Percentiles rank a stretch among this genome's conserved stretches.
These are phyloP conservation scores for Takifugu rubripes DNA, from an alignment of 2,797 vertebrate genomes.

Conservation along the genomic window DNA sequence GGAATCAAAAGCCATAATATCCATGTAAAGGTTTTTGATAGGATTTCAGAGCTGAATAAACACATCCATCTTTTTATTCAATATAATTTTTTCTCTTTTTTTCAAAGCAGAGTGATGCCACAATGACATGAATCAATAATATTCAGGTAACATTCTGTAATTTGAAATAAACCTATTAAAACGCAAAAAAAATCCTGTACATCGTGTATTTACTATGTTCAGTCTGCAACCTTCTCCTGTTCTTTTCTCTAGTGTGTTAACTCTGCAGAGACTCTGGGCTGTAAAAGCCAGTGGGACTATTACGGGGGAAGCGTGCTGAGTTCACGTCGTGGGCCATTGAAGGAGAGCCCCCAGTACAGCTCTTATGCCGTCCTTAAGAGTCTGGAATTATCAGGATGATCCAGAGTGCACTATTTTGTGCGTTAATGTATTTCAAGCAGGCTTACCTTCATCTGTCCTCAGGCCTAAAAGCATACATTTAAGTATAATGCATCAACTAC, in stretches of 20 bases:
- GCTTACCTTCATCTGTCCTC: slow-evolving; percentile 27
- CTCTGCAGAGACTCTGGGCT: too few species aligned
- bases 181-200: slow-evolving; percentile 48
- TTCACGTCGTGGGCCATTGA: slow-evolving; percentile 26
- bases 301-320: slow-evolving; percentile 25
- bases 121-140: too few species aligned
- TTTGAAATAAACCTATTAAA: too few species aligned
- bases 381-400: slow-evolving; percentile 25
- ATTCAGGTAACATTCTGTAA: too few species aligned
- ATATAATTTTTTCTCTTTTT: too few species aligned
- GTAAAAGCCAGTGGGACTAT: too few species aligned
- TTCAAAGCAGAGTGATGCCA: too few species aligned
- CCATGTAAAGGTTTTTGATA: too few species aligned
- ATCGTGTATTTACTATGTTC: slow-evolving; percentile 33
- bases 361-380: slow-evolving; percentile 42
- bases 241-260: slow-evolving; percentile 36
- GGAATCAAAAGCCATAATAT: too few species aligned
- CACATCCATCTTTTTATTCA: too few species aligned
- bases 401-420: slow-evolving; percentile 34
- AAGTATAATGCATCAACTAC: slow-evolving; percentile 30
- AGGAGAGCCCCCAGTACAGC: slow-evolving; percentile 37
- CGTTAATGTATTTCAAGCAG: slow-evolving; percentile 48
- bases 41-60: too few species aligned
- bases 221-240: slow-evolving; percentile 60
- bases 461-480: slow-evolving; percentile 33